These are phyloP conservation scores for Rhabdornis inornatus DNA, from an alignment of 2,113 vertebrate genomes.

Conservation along the genomic window DNA sequence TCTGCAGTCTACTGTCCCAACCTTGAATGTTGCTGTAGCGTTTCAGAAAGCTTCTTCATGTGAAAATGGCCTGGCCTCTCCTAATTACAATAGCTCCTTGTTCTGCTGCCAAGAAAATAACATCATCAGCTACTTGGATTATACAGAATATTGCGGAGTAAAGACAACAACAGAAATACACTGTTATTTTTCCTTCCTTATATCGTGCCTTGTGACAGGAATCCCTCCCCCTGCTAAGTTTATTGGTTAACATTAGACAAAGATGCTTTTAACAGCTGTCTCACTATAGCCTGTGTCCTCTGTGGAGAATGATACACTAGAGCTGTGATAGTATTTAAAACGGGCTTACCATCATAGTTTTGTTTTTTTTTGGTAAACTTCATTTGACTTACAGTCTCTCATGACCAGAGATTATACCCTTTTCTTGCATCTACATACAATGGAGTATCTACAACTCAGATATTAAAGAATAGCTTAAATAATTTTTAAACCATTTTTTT, in stretches of 20 bases:
- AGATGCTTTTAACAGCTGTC: neutral
- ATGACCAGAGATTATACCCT: neutral
- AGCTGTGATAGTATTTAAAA: neutral
- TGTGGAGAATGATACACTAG: neutral
- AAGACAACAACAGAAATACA: conserved; percentile 1
- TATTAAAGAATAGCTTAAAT: neutral
- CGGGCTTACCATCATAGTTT: neutral
- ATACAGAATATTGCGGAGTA: conserved; percentile 6
- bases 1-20: neutral
- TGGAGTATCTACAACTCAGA: neutral
- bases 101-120: conserved; percentile 15
- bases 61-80: neutral
- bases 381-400: neutral
- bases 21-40: neutral
- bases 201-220: neutral
- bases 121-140: neutral
- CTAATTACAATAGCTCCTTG: neutral
- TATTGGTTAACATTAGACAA: conserved; percentile 12
- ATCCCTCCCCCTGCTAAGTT: neutral
- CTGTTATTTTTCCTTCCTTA: conserved; percentile 18
- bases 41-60: conserved; percentile 4
- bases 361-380: neutral
- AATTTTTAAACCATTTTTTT: neutral
- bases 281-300: neutral
- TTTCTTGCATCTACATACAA: neutral